A percentile compares a stretch with the other conserved stretches of the same genome.
Conservation (phyloP, 1,140 invertebrate species). For the Papilio polyxenes region DNA sequence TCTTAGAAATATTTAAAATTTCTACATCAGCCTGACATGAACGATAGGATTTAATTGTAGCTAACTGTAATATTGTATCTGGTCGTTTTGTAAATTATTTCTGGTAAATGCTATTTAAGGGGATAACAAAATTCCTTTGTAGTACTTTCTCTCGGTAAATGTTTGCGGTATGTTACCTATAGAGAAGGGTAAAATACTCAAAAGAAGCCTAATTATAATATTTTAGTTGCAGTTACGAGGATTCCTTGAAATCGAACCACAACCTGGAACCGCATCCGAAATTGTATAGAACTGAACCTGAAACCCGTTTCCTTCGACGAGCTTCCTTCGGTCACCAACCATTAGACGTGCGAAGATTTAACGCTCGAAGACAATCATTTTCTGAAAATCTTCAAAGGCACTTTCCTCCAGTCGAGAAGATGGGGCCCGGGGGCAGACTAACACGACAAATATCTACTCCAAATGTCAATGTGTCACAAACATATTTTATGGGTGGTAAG, state of each 20-base stretch:
- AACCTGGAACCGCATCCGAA: conserved; percentile 60
- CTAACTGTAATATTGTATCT: no score
- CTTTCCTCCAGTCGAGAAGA: conserved; percentile 65
- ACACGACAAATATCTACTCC: conserved; percentile 69
- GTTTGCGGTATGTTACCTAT: background rate
- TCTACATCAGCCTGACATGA: no score
- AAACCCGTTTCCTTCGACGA: conserved; percentile 59
- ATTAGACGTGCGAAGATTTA: conserved; percentile 53
- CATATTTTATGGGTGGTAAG: conserved; percentile 64
- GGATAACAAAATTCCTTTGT: no score
- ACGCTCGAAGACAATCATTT: conserved; percentile 69
- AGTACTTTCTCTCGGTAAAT: no score
- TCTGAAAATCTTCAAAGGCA: conserved; percentile 74
- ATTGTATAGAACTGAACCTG: conserved; percentile 49
- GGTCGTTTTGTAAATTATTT: no score
- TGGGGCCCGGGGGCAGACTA: conserved; percentile 53
- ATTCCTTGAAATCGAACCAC: conserved; percentile 82
- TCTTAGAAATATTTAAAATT: no score
- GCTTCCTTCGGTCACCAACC: conserved; percentile 71
- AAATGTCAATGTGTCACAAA: conserved; percentile 60
- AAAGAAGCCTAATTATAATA: conserved; percentile 24
- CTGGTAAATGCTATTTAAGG: no score
- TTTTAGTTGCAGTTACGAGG: conserved; percentile 84
- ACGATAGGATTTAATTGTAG: no score
- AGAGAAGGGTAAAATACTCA: background rate